phyloP scores from a whole-genome alignment of 2,797 vertebrate genomes.

The Crocodylus rhombifer region DNA sequence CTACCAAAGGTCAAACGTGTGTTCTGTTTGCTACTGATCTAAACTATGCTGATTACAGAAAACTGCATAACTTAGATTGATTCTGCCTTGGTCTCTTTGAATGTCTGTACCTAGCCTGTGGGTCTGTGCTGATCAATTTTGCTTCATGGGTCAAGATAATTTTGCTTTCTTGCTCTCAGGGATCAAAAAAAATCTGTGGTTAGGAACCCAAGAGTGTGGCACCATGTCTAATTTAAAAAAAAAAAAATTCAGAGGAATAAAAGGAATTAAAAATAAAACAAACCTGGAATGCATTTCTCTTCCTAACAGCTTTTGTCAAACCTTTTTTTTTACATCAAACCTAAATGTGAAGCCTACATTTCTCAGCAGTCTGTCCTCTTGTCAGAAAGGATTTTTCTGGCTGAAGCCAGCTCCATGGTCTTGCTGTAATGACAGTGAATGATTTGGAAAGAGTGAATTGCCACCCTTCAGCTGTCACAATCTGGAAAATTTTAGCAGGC shows the following conservation, averaged over 20 bases:
- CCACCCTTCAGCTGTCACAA: not conserved
- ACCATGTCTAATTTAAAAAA: not conserved
- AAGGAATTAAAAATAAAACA: no score
- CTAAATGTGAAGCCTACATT: not conserved
- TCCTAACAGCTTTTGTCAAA: not conserved
- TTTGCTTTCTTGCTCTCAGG: no score
- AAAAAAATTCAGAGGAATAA: not conserved
- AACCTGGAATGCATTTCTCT: not conserved
- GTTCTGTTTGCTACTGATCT: no score
- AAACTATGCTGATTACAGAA: no score
- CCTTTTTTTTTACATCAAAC: not conserved
- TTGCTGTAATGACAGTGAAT: not conserved
- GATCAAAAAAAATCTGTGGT: not conserved
- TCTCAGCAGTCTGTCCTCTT: not conserved
- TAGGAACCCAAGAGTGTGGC: not conserved
- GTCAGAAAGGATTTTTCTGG: not conserved
- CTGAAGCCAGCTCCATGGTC: not conserved
- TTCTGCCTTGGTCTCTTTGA: no score
- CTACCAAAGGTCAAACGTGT: no score
- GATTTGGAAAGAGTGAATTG: not conserved
- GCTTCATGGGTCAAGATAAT: no score
- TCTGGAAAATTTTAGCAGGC: not conserved
- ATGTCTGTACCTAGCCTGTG: no score
- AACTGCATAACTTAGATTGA: no score
- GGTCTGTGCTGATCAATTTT: no score